Base-by-base conservation (phyloP, 2,888 invertebrate species). In the Mantis religiosa region DNA sequence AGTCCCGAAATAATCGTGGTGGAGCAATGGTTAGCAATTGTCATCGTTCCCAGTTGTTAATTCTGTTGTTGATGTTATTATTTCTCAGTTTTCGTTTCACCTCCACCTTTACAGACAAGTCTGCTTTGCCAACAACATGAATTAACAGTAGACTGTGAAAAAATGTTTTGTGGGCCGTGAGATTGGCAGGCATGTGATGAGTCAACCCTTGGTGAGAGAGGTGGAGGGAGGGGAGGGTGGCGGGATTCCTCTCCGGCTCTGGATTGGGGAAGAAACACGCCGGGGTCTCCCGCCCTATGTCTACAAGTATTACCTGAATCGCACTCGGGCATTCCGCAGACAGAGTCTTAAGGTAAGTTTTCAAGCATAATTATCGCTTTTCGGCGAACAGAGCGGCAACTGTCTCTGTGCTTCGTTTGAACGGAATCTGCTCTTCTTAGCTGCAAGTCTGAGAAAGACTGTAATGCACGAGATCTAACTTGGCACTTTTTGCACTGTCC, bases 201-300 rank as follows among this genome's bases (percentile, higher is more conserved):
- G 92, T 91, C 92, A 93, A 88, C 93, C 93, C 84, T 89, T 93
- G 82, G 93, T 93, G 90, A 92, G 92, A 91, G 93, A 93, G 92
- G 92, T 92, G 90, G 85, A 89, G 87, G 85, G 89, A 41, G 88
- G 85, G 27, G 88, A 88, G 83, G 88, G 89, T 88, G 82, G 71
- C 15, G 85, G 88, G 27, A 93, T 92, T 91, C 92, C 93, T 87
- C 92, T 91, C 91, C 82, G 90, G 15, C 88, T 88, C 54, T 96
- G 96, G 96, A 95, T 96, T 92, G 96, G 96, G 87, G 95, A 95
- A 92, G 96, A 96, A 92, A 96, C 96, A 87, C 95, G 95, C 91
- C 94, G 94, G 83, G 93, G 95, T 14, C 92, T 96, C 92, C 96
- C 96, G 20, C 94, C 94, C 3, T 95, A 96, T 92, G 95, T 96